Conservation (phyloP, 2,888 invertebrate genomes). For the Agrochola litura region DNA sequence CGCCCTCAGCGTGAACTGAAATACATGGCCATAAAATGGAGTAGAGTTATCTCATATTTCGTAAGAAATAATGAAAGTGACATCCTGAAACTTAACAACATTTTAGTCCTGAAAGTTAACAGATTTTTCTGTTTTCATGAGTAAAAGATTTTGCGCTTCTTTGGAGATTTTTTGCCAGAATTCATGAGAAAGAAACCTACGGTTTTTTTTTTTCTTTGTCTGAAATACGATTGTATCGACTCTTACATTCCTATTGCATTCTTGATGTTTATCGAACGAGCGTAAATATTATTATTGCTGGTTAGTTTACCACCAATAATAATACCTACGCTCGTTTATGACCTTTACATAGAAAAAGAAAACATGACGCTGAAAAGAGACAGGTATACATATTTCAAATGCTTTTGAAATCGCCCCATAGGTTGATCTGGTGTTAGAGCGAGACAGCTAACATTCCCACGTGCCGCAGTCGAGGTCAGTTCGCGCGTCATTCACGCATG, state of each 20-base stretch:
- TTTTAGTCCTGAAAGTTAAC: too few relatives aligned
- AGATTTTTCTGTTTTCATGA: too few relatives aligned
- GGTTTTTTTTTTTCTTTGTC: too few relatives aligned
- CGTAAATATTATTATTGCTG: too few relatives aligned
- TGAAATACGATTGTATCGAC: too few relatives aligned
- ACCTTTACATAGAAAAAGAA: slow-evolving; percentile 39
- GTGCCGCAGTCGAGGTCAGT: slow-evolving; percentile 72
- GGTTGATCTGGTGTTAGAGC: slow-evolving; percentile 58
- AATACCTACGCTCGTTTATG: slow-evolving; percentile 16
- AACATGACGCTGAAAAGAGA: slow-evolving; percentile 63
- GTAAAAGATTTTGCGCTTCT: too few relatives aligned
- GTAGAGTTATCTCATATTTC: too few relatives aligned
- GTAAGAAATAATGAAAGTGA: too few relatives aligned
- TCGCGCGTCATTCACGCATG: slow-evolving; percentile 73
- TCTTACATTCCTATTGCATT: neutral
- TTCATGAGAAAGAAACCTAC: neutral
- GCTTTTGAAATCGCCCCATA: slow-evolving; percentile 47
- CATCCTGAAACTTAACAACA: too few relatives aligned
- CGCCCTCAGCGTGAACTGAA: too few relatives aligned
- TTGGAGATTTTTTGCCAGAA: too few relatives aligned
- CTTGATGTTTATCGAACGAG: neutral
- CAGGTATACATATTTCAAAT: slow-evolving; percentile 36
- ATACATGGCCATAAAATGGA: too few relatives aligned
- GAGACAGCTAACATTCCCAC: slow-evolving; percentile 63
- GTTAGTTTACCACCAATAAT: slow-evolving; percentile 4